These are phyloP conservation scores for Borostomias antarcticus DNA, from an alignment of 2,797 vertebrate species.

Conservation along the genomic window DNA sequence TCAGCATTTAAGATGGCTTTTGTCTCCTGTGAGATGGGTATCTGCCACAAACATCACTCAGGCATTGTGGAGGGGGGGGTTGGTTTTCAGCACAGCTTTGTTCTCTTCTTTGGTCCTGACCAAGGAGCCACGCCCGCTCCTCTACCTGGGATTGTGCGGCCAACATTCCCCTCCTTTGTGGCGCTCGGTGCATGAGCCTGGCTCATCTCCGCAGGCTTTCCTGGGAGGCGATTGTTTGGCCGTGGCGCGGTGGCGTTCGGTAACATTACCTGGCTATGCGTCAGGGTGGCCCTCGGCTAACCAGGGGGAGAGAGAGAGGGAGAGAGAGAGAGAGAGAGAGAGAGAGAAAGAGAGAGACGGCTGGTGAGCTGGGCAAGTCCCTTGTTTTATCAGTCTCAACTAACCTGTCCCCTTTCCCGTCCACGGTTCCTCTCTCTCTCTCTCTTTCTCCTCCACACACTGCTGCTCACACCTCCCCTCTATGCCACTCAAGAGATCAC, in stretches of 20 bases:
- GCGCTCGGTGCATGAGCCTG: slow-evolving; percentile 87
- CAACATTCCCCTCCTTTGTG: slow-evolving; percentile 91
- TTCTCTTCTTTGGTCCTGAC: slow-evolving; percentile 86
- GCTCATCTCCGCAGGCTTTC: slow-evolving; percentile 90
- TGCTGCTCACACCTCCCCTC: slow-evolving; percentile 53
- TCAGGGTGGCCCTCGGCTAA: slow-evolving; percentile 83
- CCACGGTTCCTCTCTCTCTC: background rate
- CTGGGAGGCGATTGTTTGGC: slow-evolving; percentile 86
- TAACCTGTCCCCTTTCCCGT: slow-evolving; percentile 47
- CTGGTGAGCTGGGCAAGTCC: slow-evolving; percentile 40
- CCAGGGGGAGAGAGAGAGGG: slow-evolving; percentile 54
- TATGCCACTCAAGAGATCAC: slow-evolving; percentile 49
- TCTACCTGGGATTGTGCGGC: slow-evolving; percentile 81
- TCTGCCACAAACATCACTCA: slow-evolving; percentile 89
- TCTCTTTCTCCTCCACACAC: slow-evolving; percentile 42
- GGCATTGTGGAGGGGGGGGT: slow-evolving; percentile 91
- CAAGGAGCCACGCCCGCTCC: slow-evolving; percentile 94
- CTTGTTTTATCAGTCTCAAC: slow-evolving; percentile 47
- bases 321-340: slow-evolving; percentile 10
- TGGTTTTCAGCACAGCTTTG: slow-evolving; percentile 87
- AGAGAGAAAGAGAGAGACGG: too few relatives aligned
- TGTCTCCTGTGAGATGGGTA: slow-evolving; percentile 84
- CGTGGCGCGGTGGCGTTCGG: slow-evolving; percentile 87
- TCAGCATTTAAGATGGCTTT: slow-evolving; percentile 81
- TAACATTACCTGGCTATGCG: slow-evolving; percentile 78